These are phyloP conservation scores for Coilia nasus DNA, from an alignment of 2,797 vertebrate genomes.

Conservation along the genomic window DNA sequence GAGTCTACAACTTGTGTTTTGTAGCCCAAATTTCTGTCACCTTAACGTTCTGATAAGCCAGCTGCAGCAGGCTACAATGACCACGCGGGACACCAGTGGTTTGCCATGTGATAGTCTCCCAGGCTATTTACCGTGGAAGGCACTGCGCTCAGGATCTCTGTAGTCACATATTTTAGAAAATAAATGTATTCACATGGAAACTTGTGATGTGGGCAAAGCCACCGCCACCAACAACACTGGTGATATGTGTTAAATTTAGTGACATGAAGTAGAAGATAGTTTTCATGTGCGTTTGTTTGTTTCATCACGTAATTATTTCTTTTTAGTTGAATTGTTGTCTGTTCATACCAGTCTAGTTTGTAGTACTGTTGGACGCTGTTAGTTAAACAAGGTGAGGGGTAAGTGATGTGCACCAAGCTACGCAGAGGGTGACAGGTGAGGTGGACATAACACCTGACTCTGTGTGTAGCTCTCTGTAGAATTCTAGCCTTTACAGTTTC, in stretches of 20 bases:
- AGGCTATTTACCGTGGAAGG: background rate
- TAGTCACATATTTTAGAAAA: background rate
- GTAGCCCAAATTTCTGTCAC: background rate
- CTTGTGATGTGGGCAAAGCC: background rate
- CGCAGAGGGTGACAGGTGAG: background rate
- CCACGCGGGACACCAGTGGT: background rate
- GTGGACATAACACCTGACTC: background rate
- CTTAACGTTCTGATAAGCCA: background rate
- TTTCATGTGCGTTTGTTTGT: too few relatives aligned
- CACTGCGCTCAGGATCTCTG: background rate
- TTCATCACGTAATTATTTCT: too few relatives aligned
- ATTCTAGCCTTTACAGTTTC: too few relatives aligned
- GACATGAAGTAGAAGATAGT: background rate
- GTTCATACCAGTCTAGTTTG: too few relatives aligned
- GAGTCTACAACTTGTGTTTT: background rate
- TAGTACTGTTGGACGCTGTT: too few relatives aligned
- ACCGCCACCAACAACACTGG: background rate
- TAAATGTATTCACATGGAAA: background rate
- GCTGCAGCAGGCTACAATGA: background rate
- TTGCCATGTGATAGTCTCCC: slow-evolving; percentile 1
- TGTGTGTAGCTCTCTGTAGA: too few relatives aligned
- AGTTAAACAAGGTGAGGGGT: too few relatives aligned
- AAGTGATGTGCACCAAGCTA: background rate
- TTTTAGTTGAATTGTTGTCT: too few relatives aligned
- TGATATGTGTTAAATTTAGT: background rate